phyloP scores from a whole-genome alignment of 2,797 vertebrate species.

The Emydoidea blandingii region DNA sequence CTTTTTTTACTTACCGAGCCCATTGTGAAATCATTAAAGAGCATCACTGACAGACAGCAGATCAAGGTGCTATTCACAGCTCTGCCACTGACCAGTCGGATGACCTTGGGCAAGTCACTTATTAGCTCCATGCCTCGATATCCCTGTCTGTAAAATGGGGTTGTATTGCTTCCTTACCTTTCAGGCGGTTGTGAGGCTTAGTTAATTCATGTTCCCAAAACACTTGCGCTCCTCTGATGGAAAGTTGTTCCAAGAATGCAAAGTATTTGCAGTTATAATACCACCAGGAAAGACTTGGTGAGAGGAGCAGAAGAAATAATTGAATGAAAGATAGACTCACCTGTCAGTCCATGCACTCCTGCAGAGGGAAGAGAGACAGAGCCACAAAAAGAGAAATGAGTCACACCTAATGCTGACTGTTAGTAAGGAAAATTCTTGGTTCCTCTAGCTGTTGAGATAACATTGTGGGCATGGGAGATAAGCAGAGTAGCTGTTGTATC shows the following conservation, averaged over 20 bases:
- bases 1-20: neutral
- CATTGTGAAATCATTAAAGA: neutral
- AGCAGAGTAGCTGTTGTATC: neutral
- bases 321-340: neutral
- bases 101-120: neutral
- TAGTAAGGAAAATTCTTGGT: neutral
- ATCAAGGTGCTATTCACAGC: neutral
- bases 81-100: neutral
- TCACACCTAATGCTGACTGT: neutral
- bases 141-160: accelerated
- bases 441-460: neutral
- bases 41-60: neutral
- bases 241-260: neutral
- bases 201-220: neutral
- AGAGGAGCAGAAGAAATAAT: neutral
- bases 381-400: neutral
- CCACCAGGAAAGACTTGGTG: neutral
- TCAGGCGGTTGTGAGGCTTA: neutral
- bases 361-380: neutral
- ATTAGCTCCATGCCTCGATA: neutral
- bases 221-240: neutral
- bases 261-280: neutral
- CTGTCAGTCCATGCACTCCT: neutral
- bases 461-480: neutral
- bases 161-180: neutral